These are phyloP conservation scores for Dryomyza anilis DNA, from an alignment of 2,888 invertebrate species.

Conservation along the genomic window DNA sequence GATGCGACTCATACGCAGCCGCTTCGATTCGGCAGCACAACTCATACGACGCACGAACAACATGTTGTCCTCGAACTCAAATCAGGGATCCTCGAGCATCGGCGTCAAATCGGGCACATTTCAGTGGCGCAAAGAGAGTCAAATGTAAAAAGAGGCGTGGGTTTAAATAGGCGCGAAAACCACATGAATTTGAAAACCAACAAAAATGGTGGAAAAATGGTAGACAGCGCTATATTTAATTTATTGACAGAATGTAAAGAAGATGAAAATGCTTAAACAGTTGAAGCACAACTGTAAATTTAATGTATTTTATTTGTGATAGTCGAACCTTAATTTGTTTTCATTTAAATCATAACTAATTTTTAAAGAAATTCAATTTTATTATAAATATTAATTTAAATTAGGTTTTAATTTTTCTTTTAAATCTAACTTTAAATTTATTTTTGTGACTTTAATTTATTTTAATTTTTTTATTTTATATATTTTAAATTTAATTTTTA, in stretches of 20 bases:
- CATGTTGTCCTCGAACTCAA: conserved; percentile 58
- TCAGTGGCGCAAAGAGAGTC: conserved; percentile 62
- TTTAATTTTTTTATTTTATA: neutral
- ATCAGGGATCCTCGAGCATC: conserved; percentile 62
- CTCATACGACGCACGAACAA: conserved; percentile 61
- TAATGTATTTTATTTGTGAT: conserved; percentile 22
- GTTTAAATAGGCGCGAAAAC: neutral
- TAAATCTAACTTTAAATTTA: neutral
- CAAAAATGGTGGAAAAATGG: neutral
- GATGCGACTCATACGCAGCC: conserved; percentile 72
- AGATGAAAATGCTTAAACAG: neutral
- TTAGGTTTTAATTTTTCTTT: neutral
- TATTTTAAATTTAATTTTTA: no score
- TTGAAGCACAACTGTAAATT: conserved; percentile 1
- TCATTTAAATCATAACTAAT: no score
- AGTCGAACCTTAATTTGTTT: conserved; percentile 12
- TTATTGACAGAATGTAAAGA: no score
- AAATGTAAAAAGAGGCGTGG: conserved; percentile 53
- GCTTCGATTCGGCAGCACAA: conserved; percentile 62
- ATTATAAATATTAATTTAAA: neutral
- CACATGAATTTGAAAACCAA: neutral
- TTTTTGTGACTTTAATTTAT: neutral
- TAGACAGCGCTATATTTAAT: neutral
- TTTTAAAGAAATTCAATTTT: conserved; percentile 4
- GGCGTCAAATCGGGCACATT: conserved; percentile 63